Evolutionary conservation across 2,888 invertebrate genomes (phyloP), one percentile per base, ranked within the genome.

Genomic region (Epistrophe grossulariae): DNA sequence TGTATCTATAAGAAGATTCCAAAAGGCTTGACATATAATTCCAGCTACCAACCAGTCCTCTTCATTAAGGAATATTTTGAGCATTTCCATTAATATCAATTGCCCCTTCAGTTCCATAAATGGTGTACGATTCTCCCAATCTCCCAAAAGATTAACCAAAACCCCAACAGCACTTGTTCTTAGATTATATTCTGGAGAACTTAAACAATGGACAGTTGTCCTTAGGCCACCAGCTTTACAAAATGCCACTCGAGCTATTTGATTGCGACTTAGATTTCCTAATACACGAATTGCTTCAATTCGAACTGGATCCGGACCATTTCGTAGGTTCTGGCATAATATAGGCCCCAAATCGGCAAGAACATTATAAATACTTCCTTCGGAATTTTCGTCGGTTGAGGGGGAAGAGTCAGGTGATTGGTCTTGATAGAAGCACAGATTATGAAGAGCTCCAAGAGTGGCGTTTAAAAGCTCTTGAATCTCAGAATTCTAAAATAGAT

Each of bases 121-220:
- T 38, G 94, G 93, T 35, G 92, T 90, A 59, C 95, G 92, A 80
- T 94, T 94, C 88, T 94, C 94, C 89, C 93, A 93, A 88, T 94
- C 95, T 13, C 95, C 94, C 91, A 95, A 95, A 89, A 97, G 94
- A 93, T 97, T 97, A 24, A 97, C 97, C 68, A 97, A 94, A 50
- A 97, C 96, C 2, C 97, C 97, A 78, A 96, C 96, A 3, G 96
- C 95, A 8, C 97, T 96, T 91, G 96, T 96, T 0, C 97, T 94
- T 17, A 97, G 94, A 89, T 95, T 95, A 64, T 94, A 93, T 77
- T 96, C 95, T 79, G 94, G 95, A 93, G 93, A 90, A 90, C 94
- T 94, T 62, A 95, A 91, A 89, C 95, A 94, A 15, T 94, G 94
- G 19, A 95, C 93, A 6, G 96, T 93, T 35, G 93, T 91, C 59